A percentile compares a stretch with the other conserved stretches of the same genome.
Evolutionary conservation across 2,113 vertebrate genomes (phyloP).

Genomic region (Cricetomys ansorgei): DNA sequence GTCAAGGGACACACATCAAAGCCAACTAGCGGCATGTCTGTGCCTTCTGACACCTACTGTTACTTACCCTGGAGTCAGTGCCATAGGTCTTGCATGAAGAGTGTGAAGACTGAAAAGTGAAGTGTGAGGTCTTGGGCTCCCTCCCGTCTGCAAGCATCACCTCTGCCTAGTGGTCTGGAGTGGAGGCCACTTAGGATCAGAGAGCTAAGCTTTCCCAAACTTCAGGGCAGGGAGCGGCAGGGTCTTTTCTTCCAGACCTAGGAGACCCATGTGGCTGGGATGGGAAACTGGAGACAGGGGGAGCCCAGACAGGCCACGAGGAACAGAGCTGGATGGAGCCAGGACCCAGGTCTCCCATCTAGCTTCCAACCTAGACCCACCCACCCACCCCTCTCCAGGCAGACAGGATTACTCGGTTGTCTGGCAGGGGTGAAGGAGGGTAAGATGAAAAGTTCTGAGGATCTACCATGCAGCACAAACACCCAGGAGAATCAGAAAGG

Average conservation of each 20-base stretch:
- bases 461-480: neutral
- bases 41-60: neutral
- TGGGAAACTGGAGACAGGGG: neutral
- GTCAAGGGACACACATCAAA: neutral
- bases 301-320: neutral
- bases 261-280: neutral
- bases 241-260: constrained; percentile 2
- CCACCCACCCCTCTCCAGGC: no score
- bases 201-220: neutral
- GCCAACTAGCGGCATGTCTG: neutral
- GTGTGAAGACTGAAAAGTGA: no score
- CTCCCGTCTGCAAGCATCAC: neutral
- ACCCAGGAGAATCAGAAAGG: neutral
- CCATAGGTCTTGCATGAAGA: neutral
- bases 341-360: neutral
- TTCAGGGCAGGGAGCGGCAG: neutral
- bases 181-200: neutral
- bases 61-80: neutral
- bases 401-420: neutral
- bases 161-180: neutral
- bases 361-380: neutral
- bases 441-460: neutral
- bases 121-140: neutral
- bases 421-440: neutral
- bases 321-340: neutral